Conservation (phyloP, 2,113 vertebrate genomes). For the Tupaia chinensis region DNA sequence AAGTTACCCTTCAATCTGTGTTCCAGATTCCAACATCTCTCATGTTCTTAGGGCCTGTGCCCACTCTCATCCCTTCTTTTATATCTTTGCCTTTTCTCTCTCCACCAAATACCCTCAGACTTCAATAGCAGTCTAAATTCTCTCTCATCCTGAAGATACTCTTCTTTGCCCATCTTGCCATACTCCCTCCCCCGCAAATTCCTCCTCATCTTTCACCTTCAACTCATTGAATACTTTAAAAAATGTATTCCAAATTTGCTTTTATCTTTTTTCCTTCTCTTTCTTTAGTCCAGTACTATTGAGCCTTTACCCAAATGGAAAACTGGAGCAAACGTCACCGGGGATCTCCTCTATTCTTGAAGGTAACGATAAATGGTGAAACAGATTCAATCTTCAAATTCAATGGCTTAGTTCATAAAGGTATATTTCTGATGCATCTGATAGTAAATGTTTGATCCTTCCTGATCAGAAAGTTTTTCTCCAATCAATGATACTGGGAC, state of each 20-base stretch:
- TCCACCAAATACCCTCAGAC: background rate
- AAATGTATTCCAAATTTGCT: background rate
- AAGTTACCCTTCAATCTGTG: background rate
- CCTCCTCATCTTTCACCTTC: background rate
- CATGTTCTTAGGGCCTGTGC: background rate
- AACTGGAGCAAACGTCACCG: background rate
- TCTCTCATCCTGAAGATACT: background rate
- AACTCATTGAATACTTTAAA: background rate
- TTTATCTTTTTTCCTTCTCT: background rate
- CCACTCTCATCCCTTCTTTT: background rate
- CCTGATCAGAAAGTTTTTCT: background rate
- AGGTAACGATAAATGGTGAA: background rate
- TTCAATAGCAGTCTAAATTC: background rate
- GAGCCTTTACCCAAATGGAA: background rate
- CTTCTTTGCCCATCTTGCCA: background rate
- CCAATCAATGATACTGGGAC: background rate
- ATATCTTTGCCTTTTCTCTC: background rate
- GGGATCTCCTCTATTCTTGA: background rate
- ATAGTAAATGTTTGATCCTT: background rate
- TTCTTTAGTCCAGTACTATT: background rate
- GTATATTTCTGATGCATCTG: background rate
- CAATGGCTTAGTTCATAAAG: background rate
- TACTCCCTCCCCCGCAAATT: background rate
- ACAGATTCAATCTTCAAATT: background rate
- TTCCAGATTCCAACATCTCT: background rate